Conservation (phyloP, 2,888 invertebrate genomes). For the Toxonevra muliebris region DNA sequence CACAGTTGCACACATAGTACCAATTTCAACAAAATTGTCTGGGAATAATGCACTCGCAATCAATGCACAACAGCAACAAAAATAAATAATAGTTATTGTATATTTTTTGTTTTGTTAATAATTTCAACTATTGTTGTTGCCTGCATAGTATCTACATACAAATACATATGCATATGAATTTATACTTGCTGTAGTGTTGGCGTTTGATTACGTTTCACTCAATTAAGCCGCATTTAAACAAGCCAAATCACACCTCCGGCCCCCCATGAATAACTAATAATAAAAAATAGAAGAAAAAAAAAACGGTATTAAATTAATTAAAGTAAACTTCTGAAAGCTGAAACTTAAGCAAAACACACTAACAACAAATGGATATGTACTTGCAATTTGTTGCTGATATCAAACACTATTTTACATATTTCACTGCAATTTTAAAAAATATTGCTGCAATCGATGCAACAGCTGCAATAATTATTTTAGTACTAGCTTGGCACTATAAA, state of each 20-base stretch:
- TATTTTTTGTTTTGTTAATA: too few species aligned
- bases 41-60: constrained; percentile 18
- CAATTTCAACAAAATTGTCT: constrained; percentile 27
- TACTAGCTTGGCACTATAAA: neutral
- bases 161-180: too few species aligned
- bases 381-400: neutral
- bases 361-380: neutral
- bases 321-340: constrained; percentile 8
- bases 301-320: constrained; percentile 15
- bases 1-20: neutral
- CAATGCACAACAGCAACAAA: neutral
- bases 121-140: constrained; percentile 6
- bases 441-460: neutral
- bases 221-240: constrained; percentile 23
- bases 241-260: constrained; percentile 21
- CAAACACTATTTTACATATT: constrained; percentile 8
- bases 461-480: neutral
- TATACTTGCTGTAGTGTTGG: too few species aligned
- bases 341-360: neutral
- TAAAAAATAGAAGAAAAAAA: neutral
- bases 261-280: neutral
- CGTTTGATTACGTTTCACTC: neutral
- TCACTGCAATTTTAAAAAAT: neutral
- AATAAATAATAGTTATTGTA: neutral
- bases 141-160: too few species aligned